Evolutionary conservation across 2,797 vertebrate species (phyloP).

Genomic region (Moxostoma hubbsi): DNA sequence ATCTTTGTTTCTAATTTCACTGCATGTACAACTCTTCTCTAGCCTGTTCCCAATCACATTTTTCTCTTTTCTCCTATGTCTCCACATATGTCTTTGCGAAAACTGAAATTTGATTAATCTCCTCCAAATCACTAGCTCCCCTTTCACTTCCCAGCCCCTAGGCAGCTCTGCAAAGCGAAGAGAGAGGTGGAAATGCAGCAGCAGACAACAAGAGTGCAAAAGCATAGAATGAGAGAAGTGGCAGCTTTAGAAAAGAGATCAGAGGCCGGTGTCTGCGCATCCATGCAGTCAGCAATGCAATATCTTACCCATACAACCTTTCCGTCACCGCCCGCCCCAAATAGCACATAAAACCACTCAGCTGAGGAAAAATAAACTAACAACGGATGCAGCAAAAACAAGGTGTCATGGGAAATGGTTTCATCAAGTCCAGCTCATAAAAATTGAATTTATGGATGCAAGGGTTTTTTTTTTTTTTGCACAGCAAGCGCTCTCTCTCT

Average conservation of each 20-base stretch:
- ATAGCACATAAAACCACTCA: slow-evolving; percentile 71
- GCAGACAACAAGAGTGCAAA: slow-evolving; percentile 19
- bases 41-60: slow-evolving; percentile 26
- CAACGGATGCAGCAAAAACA: slow-evolving; percentile 70
- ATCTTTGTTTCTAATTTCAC: slow-evolving; percentile 18
- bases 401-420: slow-evolving; percentile 77
- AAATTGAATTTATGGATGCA: slow-evolving; percentile 63
- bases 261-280: slow-evolving; percentile 23
- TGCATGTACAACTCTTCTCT: slow-evolving; percentile 19
- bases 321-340: slow-evolving; percentile 54
- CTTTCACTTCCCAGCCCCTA: slow-evolving; percentile 14
- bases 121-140: slow-evolving; percentile 36
- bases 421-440: slow-evolving; percentile 80
- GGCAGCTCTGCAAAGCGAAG: slow-evolving; percentile 10
- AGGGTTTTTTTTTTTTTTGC: slow-evolving; percentile 34
- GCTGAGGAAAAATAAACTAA: slow-evolving; percentile 77
- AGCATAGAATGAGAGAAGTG: slow-evolving; percentile 29
- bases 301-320: slow-evolving; percentile 45
- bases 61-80: slow-evolving; percentile 30
- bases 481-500: slow-evolving; percentile 34
- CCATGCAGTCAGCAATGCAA: slow-evolving; percentile 14
- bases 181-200: not conserved
- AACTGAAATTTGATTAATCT: slow-evolving; percentile 52
- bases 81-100: slow-evolving; percentile 59
- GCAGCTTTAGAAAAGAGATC: slow-evolving; percentile 42